Percentiles rank a stretch among this genome's conserved stretches.
phyloP scores from a whole-genome alignment of 2,888 invertebrate species.

The Thelaira solivaga region DNA sequence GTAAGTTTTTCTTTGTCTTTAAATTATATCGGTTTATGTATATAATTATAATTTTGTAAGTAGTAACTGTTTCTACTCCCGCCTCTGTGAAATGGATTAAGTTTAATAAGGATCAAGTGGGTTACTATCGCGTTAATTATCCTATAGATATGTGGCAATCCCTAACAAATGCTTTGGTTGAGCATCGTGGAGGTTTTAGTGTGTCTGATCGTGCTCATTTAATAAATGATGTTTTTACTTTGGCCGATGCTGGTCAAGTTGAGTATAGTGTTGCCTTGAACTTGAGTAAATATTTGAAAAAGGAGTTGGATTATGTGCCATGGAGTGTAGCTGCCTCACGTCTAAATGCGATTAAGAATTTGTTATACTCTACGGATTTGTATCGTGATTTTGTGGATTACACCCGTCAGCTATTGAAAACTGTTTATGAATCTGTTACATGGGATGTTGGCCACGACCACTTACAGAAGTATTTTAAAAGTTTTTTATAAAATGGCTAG shows the following conservation, averaged over 20 bases:
- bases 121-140: slow-evolving; percentile 94
- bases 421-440: slow-evolving; percentile 80
- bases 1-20: slow-evolving; percentile 53
- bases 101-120: slow-evolving; percentile 89
- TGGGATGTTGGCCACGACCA: slow-evolving; percentile 80
- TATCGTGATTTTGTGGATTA: slow-evolving; percentile 80
- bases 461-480: slow-evolving; percentile 72
- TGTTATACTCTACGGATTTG: slow-evolving; percentile 79
- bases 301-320: slow-evolving; percentile 84
- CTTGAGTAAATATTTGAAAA: slow-evolving; percentile 82
- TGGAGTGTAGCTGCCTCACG: slow-evolving; percentile 84
- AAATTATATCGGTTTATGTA: neutral
- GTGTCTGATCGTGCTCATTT: slow-evolving; percentile 87
- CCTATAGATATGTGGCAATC: slow-evolving; percentile 82
- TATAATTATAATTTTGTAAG: neutral
- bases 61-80: slow-evolving; percentile 77
- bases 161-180: slow-evolving; percentile 73
- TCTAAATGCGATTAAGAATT: slow-evolving; percentile 78
- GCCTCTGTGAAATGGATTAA: slow-evolving; percentile 84
- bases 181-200: slow-evolving; percentile 76
- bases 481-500: slow-evolving; percentile 32
- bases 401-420: slow-evolving; percentile 80
- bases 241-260: slow-evolving; percentile 85
- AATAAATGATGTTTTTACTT: slow-evolving; percentile 88
- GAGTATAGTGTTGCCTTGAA: slow-evolving; percentile 83